Percentiles rank a stretch among this genome's conserved stretches.
Conservation (phyloP, 2,113 vertebrate genomes). For the Syngnathus floridae region DNA sequence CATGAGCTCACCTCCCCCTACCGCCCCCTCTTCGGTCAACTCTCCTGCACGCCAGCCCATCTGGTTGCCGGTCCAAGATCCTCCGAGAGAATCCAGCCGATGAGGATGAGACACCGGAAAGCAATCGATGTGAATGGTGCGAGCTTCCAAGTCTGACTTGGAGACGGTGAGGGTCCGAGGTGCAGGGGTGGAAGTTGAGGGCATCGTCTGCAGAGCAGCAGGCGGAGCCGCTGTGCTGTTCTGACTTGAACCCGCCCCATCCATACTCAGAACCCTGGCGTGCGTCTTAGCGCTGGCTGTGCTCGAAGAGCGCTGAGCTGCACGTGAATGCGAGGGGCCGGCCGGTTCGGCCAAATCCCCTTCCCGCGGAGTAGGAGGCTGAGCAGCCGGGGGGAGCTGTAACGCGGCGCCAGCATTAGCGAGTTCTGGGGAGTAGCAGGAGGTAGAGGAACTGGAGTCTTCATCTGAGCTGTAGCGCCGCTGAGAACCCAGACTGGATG, state of each 20-base stretch:
- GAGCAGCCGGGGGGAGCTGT: slow-evolving; percentile 52
- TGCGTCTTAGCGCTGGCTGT: slow-evolving; percentile 85
- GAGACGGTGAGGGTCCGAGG: slow-evolving; percentile 75
- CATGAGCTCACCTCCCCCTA: slow-evolving; percentile 77
- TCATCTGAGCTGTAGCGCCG: slow-evolving; percentile 77
- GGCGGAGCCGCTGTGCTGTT: slow-evolving; percentile 47
- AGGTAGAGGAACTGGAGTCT: slow-evolving; percentile 81
- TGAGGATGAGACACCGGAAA: slow-evolving; percentile 66
- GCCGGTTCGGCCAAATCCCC: slow-evolving; percentile 51
- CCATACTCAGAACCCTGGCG: slow-evolving; percentile 84
- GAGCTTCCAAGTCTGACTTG: slow-evolving; percentile 85
- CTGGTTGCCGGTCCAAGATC: slow-evolving; percentile 76
- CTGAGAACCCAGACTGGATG: slow-evolving; percentile 82
- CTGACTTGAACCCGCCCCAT: slow-evolving; percentile 70
- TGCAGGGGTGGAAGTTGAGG: slow-evolving; percentile 61
- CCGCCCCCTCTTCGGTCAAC: slow-evolving; percentile 78
- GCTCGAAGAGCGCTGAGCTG: slow-evolving; percentile 81
- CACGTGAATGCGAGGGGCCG: slow-evolving; percentile 65
- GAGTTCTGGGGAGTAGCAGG: slow-evolving; percentile 81
- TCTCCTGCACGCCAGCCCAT: slow-evolving; percentile 75
- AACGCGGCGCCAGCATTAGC: slow-evolving; percentile 52
- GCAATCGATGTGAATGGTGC: slow-evolving; percentile 54
- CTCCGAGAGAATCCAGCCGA: slow-evolving; percentile 71
- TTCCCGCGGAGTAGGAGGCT: slow-evolving; percentile 57
- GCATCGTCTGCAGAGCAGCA: slow-evolving; percentile 60